These are phyloP conservation scores for Chascanopsetta lugubris DNA, from an alignment of 2,113 vertebrate genomes.

Conservation along the genomic window DNA sequence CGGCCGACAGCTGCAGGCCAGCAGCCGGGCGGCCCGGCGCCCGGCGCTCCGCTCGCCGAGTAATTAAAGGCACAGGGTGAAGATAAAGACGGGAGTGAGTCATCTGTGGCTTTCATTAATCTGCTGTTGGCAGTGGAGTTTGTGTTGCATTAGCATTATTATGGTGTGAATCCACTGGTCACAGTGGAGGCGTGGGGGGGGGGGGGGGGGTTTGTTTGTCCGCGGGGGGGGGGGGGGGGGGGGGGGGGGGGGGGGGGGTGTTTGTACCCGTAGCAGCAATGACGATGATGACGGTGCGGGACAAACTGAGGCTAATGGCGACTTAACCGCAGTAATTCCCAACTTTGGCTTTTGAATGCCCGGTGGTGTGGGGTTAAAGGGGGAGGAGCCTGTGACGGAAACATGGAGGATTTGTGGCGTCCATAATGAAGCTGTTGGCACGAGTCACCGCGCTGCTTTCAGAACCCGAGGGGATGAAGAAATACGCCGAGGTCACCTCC, in stretches of 20 bases:
- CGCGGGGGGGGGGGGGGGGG: not conserved
- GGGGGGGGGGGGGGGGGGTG: too few relatives aligned
- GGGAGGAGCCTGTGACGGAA: slow-evolving; percentile 16
- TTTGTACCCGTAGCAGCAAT: slow-evolving; percentile 5
- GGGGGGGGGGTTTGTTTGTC: too few relatives aligned
- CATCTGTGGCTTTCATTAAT: slow-evolving; percentile 51
- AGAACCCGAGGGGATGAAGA: not conserved
- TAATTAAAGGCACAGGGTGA: slow-evolving; percentile 49
- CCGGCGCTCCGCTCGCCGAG: slow-evolving; percentile 12
- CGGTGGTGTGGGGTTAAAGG: not conserved
- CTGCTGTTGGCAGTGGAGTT: slow-evolving; percentile 38
- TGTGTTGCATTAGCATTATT: slow-evolving; percentile 51
- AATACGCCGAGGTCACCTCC: too few relatives aligned
- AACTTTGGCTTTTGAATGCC: not conserved
- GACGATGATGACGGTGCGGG: not conserved
- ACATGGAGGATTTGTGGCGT: slow-evolving; percentile 28
- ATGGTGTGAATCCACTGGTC: slow-evolving; percentile 23
- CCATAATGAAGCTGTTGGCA: slow-evolving; percentile 16
- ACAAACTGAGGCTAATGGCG: slow-evolving; percentile 12
- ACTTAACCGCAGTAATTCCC: slow-evolving; percentile 22
- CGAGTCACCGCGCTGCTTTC: not conserved
- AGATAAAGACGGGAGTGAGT: slow-evolving; percentile 39
- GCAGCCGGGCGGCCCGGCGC: slow-evolving; percentile 1
- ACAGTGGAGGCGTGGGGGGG: not conserved
- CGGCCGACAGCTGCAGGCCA: not conserved